Conservation (phyloP, 2,113 vertebrate species). For the Beaufortia kweichowensis region DNA sequence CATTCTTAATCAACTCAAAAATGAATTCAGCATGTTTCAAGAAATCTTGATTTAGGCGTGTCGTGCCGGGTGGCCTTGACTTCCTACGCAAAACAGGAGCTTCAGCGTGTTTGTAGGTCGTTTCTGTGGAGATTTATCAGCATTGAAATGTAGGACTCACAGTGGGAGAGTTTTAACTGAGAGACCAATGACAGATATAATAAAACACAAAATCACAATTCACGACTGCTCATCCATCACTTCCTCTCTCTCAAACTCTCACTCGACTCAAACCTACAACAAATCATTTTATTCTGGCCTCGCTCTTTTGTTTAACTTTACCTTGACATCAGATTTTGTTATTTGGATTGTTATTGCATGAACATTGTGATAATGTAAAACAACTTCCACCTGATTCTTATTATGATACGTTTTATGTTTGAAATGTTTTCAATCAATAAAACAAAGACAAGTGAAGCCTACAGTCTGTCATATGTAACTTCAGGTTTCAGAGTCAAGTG, state of each 20-base stretch:
- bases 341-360: too few relatives aligned
- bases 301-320: too few relatives aligned
- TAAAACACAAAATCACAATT: conserved; percentile 14
- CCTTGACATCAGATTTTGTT: too few relatives aligned
- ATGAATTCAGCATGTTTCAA: neutral
- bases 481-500: neutral
- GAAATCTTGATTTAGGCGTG: neutral
- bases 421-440: conserved; percentile 7
- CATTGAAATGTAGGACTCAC: neutral
- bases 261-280: too few relatives aligned
- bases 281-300: too few relatives aligned
- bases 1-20: neutral
- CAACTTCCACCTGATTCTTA: neutral
- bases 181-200: neutral
- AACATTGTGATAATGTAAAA: too few relatives aligned
- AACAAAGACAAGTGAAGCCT: neutral
- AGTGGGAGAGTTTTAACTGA: conserved; percentile 1
- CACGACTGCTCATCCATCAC: conserved; percentile 31
- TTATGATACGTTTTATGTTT: neutral
- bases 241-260: neutral
- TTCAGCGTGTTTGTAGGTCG: neutral
- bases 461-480: neutral
- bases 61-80: neutral
- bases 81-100: conserved; percentile 5
- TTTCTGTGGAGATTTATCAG: conserved; percentile 7